A percentile compares a stretch with the other conserved stretches of the same genome.
Conservation (phyloP, 1,140 invertebrate genomes). For the Apis dorsata region DNA sequence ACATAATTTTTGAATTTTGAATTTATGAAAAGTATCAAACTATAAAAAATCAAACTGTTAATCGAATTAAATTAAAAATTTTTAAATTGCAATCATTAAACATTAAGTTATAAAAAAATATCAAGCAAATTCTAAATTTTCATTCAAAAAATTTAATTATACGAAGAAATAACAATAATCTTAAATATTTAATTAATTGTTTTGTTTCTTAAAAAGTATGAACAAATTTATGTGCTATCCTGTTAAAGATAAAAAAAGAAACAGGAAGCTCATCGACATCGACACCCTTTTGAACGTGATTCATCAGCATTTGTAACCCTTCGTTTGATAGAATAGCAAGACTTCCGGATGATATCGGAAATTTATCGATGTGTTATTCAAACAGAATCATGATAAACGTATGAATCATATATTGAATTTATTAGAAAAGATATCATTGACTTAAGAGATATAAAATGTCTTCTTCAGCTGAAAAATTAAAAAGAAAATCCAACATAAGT, state of each 20-base stretch:
- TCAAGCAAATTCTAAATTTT: no score
- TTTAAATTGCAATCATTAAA: no score
- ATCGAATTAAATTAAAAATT: background rate
- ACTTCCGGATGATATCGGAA: background rate
- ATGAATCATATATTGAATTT: background rate
- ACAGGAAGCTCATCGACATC: background rate
- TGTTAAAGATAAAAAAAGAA: background rate
- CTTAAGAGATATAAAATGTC: constrained; percentile 3
- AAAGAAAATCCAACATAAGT: background rate
- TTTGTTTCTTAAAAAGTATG: background rate
- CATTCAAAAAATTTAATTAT: no score
- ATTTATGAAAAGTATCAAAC: background rate
- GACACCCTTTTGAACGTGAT: background rate
- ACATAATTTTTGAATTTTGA: no score
- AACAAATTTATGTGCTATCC: no score
- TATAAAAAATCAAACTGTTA: background rate
- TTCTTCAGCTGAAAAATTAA: background rate
- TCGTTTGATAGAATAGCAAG: background rate
- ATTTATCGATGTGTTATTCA: background rate
- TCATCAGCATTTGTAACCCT: background rate
- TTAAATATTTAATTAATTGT: background rate
- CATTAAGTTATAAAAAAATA: no score
- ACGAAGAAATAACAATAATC: no score
- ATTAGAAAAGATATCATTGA: background rate
- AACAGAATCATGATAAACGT: background rate